Base-by-base conservation (phyloP, 1,140 invertebrate genomes). In the Bathynomus jamesi region DNA sequence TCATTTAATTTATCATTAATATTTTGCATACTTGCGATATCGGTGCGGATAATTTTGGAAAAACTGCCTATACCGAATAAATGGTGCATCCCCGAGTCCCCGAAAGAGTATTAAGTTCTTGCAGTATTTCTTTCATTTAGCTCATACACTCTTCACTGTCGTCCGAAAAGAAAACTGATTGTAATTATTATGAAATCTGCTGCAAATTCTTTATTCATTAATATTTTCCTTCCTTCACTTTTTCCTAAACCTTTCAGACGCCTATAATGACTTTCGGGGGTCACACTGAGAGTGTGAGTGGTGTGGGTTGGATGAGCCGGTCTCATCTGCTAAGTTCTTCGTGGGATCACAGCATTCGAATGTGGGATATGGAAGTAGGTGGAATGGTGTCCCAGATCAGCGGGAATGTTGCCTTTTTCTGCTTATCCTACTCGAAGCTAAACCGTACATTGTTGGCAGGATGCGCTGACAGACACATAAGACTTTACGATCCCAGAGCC, bases 281-380 rank as follows among this genome's bases (percentile, higher is more conserved):
- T 0, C 97, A 99, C 81, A 89, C 89, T 75, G 96, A 99, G 82
- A 90, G 89, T 24, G 87, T 99, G 7, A 93, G 92, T 7, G 87
- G 88, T 0, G 85, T 94, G 0, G 84, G 88, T 61, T 99, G 95
- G 95, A 87, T 91, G 70, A 89, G 90, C 72, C 84, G 84, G 66
- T 83, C 87, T 53, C 89, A 88, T 70, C 80, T 98, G 2, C 86
- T 92, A 13, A 94, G 94, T 0, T 86, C 88, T 76, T 91, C 92
- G 0, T 96, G 95, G 95, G 97, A 99, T 85, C 95, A 99, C 79
- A 94, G 95, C 0, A 83, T 99, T 10, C 90, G 92, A 81, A 79
- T 96, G 3, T 99, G 97, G 97, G 96, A 99, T 83, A 84, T 92
- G 27, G 89, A 95, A 82, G 81, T 92, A 30, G 40, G 2, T 3